Conservation (phyloP, 2,113 vertebrate genomes). For the Paralichthys olivaceus region DNA sequence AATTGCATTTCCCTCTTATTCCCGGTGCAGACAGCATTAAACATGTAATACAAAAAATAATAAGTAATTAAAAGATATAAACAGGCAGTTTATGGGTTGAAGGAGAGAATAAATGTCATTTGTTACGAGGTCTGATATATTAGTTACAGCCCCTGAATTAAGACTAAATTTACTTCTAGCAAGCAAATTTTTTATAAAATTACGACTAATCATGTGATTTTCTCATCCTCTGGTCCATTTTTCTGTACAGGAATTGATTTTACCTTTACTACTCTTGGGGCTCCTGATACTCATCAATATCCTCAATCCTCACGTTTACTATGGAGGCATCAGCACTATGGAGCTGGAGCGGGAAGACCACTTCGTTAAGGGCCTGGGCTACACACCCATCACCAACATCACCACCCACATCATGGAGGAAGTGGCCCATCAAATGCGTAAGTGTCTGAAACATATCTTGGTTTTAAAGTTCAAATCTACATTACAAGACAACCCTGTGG, state of each 20-base stretch:
- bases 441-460: constrained; percentile 37
- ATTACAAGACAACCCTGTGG: too few species aligned
- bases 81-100: too few species aligned
- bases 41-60: too few species aligned
- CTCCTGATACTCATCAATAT: constrained; percentile 84
- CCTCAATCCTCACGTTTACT: constrained; percentile 81
- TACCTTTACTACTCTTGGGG: constrained; percentile 72
- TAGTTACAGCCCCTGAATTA: too few species aligned
- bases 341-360: constrained; percentile 71
- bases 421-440: constrained; percentile 80
- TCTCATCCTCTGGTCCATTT: background rate
- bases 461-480: too few species aligned
- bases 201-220: background rate
- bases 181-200: background rate
- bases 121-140: too few species aligned
- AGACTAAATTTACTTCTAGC: too few species aligned
- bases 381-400: constrained; percentile 80
- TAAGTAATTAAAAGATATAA: too few species aligned
- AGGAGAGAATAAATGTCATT: too few species aligned
- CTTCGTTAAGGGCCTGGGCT: constrained; percentile 76
- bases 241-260: constrained; percentile 82
- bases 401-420: constrained; percentile 86
- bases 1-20: too few species aligned
- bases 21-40: too few species aligned
- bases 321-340: constrained; percentile 73